phyloP scores from a whole-genome alignment of 2,113 vertebrate genomes.

The Manacus vitellinus region DNA sequence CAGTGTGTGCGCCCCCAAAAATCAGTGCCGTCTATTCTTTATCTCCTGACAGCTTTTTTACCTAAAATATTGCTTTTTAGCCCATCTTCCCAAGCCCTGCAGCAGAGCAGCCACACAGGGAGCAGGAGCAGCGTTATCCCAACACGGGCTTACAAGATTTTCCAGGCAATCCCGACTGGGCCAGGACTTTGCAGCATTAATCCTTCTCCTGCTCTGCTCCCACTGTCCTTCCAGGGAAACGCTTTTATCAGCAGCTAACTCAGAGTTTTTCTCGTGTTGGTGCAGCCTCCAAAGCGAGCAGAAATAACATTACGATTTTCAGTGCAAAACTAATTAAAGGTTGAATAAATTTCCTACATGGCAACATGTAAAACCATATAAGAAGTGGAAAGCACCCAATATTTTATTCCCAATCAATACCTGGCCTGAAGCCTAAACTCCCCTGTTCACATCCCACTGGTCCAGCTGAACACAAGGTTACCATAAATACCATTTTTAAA shows the following conservation, averaged over 20 bases:
- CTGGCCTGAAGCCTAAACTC: not conserved
- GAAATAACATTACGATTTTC: not conserved
- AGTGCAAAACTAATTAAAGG: not conserved
- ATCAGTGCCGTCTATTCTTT: not conserved
- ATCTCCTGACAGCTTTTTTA: not conserved
- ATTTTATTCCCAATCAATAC: not conserved
- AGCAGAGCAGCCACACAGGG: not conserved
- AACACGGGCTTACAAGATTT: not conserved
- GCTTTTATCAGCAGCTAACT: constrained; percentile 6
- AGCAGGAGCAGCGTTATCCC: constrained; percentile 5
- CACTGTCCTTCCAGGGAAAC: not conserved
- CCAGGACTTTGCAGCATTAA: constrained; percentile 2
- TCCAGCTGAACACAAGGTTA: not conserved
- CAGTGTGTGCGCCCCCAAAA: not conserved
- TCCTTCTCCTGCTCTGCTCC: not conserved
- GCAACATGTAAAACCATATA: not conserved
- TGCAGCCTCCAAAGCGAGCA: not conserved
- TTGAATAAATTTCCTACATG: not conserved
- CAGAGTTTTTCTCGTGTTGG: not conserved
- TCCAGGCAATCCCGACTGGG: not conserved
- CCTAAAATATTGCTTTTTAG: not conserved
- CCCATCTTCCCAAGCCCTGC: not conserved
- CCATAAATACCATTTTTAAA: not conserved
- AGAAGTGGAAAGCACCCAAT: not conserved
- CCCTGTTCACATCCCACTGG: not conserved